Percentiles rank a stretch among this genome's conserved stretches.
phyloP scores from a whole-genome alignment of 2,888 invertebrate genomes.

The Cosmopolites sordidus region DNA sequence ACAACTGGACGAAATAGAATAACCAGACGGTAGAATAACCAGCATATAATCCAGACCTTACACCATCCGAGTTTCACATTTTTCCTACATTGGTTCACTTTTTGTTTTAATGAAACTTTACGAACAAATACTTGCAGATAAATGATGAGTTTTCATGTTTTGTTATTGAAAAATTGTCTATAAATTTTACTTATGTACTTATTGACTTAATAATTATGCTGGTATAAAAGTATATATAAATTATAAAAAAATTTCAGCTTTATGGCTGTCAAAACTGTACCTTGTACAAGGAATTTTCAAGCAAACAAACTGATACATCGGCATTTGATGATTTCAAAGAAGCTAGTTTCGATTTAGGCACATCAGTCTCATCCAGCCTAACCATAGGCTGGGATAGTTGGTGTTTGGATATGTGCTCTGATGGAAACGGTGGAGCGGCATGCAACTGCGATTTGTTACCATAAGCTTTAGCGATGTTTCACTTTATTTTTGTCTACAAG shows the following conservation, averaged over 20 bases:
- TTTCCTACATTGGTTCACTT: too few species aligned
- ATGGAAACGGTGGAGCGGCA: conserved; percentile 69
- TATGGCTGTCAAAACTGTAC: conserved; percentile 51
- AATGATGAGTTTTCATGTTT: too few species aligned
- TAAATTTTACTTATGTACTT: too few species aligned
- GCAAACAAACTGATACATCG: not conserved
- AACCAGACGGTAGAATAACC: too few species aligned
- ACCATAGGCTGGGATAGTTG: conserved; percentile 56
- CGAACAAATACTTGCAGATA: too few species aligned
- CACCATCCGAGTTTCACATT: too few species aligned
- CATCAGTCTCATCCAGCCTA: not conserved
- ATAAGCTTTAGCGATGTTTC: conserved; percentile 8
- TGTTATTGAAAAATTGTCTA: too few species aligned
- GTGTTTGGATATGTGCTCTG: conserved; percentile 62
- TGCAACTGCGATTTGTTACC: conserved; percentile 71
- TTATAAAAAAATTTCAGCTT: conserved; percentile 30
- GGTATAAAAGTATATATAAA: not conserved
- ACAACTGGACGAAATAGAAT: too few species aligned
- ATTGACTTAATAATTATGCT: not conserved
- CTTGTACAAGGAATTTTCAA: conserved; percentile 36
- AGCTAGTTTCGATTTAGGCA: conserved; percentile 12
- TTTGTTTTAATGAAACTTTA: too few species aligned
- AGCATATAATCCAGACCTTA: too few species aligned
- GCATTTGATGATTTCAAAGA: conserved; percentile 9
- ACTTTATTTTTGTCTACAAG: too few species aligned